phyloP scores from a whole-genome alignment of 2,797 vertebrate genomes.

The Chelidonichthys spinosus region DNA sequence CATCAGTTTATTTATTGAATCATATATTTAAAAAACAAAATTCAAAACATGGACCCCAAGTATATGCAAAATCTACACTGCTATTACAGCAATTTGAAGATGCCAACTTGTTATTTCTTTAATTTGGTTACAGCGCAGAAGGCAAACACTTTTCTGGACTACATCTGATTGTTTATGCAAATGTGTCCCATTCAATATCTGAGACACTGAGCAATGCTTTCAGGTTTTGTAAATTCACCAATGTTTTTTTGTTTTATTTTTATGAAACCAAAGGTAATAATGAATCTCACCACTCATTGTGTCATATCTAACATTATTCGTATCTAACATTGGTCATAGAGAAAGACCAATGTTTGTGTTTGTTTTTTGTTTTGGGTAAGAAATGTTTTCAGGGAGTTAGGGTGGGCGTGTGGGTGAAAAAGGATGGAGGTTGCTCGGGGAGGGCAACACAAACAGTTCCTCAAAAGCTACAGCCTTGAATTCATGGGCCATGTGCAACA shows the following conservation, averaged over 20 bases:
- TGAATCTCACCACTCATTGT: constrained; percentile 25
- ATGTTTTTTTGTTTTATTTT: constrained; percentile 18
- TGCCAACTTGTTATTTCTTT: neutral
- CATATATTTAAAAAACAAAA: constrained; percentile 1
- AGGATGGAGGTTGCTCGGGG: neutral
- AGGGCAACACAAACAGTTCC: constrained; percentile 54
- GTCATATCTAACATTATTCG: constrained; percentile 21
- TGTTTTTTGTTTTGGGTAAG: constrained; percentile 54
- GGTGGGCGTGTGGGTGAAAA: constrained; percentile 41
- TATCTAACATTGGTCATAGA: constrained; percentile 21
- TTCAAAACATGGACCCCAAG: constrained; percentile 22
- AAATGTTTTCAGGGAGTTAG: constrained; percentile 40
- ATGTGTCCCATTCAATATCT: neutral
- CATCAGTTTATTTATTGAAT: constrained; percentile 40
- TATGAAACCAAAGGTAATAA: constrained; percentile 16
- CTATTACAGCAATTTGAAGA: constrained; percentile 14
- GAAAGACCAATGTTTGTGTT: constrained; percentile 22
- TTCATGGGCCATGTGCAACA: constrained; percentile 59
- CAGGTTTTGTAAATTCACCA: too few relatives aligned
- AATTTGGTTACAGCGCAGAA: constrained; percentile 8
- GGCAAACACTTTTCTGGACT: neutral
- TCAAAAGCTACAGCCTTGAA: constrained; percentile 65
- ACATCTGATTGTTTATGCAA: constrained; percentile 8
- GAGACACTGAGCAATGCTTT: too few relatives aligned
- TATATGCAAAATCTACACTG: constrained; percentile 25